Conservation (phyloP, 1,140 invertebrate genomes). For the Drosophila virilis region DNA sequence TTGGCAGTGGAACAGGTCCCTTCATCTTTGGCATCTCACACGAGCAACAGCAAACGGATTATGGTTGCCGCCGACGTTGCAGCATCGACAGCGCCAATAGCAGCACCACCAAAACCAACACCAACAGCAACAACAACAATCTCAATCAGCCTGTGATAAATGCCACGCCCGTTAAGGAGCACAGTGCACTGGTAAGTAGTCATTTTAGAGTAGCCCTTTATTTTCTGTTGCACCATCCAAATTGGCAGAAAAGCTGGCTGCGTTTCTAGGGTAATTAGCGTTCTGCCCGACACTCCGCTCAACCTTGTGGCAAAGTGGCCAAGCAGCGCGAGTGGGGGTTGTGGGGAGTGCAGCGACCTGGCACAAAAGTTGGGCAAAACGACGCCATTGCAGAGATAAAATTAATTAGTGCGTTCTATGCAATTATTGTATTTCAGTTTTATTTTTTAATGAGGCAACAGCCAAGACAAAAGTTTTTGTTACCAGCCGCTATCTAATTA, state of each 20-base stretch:
- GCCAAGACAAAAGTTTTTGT: background rate
- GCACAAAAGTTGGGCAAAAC: conserved; percentile 23
- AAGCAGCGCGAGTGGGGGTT: background rate
- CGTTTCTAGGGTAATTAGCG: conserved; percentile 27
- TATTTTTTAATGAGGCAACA: conserved; percentile 38
- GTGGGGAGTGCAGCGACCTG: no score
- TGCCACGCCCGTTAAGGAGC: conserved; percentile 30
- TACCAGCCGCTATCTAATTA: conserved; percentile 21
- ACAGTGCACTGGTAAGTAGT: conserved; percentile 37
- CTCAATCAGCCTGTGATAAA: conserved; percentile 42
- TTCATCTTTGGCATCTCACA: conserved; percentile 77
- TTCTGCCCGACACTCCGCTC: background rate
- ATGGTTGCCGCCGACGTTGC: conserved; percentile 33
- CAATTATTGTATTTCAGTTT: conserved; percentile 39
- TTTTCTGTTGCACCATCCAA: background rate
- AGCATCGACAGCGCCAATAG: conserved; percentile 35
- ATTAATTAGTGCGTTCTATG: conserved; percentile 45
- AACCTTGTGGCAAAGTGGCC: conserved; percentile 2
- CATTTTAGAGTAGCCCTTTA: background rate
- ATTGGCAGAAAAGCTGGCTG: conserved; percentile 11
- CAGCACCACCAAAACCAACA: conserved; percentile 14
- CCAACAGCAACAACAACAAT: conserved; percentile 30
- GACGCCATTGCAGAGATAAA: conserved; percentile 42
- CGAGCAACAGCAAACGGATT: conserved; percentile 61
- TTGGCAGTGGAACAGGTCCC: conserved; percentile 39